Evolutionary conservation across 2,888 invertebrate species (phyloP).

Genomic region (Lysandra bellargus): DNA sequence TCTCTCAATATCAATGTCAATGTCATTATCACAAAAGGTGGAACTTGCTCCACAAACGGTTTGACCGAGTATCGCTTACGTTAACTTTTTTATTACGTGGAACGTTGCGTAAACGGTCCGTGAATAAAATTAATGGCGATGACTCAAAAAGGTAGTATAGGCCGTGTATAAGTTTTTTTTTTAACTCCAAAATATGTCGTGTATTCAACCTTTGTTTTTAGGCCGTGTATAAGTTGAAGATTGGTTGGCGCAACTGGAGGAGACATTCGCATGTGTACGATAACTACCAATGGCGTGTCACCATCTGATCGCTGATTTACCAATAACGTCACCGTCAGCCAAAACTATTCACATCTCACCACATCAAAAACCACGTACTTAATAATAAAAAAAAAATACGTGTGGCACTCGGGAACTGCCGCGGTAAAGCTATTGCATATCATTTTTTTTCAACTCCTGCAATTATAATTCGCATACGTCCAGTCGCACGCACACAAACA

Average conservation of each 20-base stretch:
- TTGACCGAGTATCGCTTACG: slow-evolving; percentile 11
- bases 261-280: neutral
- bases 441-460: too few species aligned
- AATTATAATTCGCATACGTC: too few species aligned
- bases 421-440: too few species aligned
- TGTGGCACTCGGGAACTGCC: too few species aligned
- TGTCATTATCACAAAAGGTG: slow-evolving; percentile 13
- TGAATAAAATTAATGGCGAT: neutral
- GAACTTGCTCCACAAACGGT: slow-evolving; percentile 7
- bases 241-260: too few species aligned
- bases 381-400: too few species aligned
- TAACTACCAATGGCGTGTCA: neutral
- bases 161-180: neutral
- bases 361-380: too few species aligned
- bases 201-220: neutral
- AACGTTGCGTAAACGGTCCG: slow-evolving; percentile 9
- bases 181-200: too few species aligned
- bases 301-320: neutral
- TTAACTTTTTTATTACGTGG: slow-evolving; percentile 7
- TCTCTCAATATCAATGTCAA: slow-evolving; percentile 27
- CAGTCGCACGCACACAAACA: too few species aligned
- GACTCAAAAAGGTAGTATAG: neutral
- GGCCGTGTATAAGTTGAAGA: neutral
- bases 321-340: too few species aligned
- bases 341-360: too few species aligned